Conservation (phyloP, 2,797 vertebrate species). For the Syngnathus rostellatus region DNA sequence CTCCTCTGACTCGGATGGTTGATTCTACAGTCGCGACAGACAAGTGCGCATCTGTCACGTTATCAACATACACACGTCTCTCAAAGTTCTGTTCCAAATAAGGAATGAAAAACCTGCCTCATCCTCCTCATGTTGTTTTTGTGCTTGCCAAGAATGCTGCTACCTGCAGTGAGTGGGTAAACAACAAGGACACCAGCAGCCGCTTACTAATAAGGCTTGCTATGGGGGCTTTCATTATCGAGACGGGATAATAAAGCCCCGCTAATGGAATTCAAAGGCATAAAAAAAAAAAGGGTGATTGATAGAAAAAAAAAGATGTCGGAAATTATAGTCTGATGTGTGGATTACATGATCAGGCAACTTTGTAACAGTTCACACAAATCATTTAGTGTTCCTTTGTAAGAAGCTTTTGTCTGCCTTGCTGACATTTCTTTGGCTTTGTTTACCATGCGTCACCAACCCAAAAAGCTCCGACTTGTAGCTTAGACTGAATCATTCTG, state of each 20-base stretch:
- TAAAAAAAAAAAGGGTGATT: slow-evolving; percentile 6
- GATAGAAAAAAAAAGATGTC: slow-evolving; percentile 15
- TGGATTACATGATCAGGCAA: slow-evolving; percentile 6
- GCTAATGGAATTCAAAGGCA: slow-evolving; percentile 13
- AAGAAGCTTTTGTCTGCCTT: not conserved
- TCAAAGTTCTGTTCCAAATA: slow-evolving; percentile 12
- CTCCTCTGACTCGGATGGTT: slow-evolving; percentile 26
- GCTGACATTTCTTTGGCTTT: not conserved
- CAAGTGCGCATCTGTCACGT: slow-evolving; percentile 9
- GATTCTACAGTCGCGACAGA: slow-evolving; percentile 4
- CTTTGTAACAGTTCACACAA: not conserved
- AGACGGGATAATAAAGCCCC: slow-evolving; percentile 6
- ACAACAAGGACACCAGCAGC: slow-evolving; percentile 14
- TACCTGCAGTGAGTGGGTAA: slow-evolving; percentile 7
- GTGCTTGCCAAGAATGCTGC: slow-evolving; percentile 11
- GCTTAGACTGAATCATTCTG: not conserved
- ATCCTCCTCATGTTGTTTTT: slow-evolving; percentile 1
- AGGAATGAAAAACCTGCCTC: slow-evolving; percentile 18
- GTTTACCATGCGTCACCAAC: not conserved
- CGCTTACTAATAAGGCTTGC: slow-evolving; percentile 24
- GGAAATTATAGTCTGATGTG: slow-evolving; percentile 6
- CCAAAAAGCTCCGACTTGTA: not conserved
- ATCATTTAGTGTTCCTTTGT: not conserved
- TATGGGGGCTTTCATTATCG: slow-evolving; percentile 18
- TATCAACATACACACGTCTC: slow-evolving; percentile 13